Conservation (phyloP, 2,888 invertebrate species). For the Cynaeus angustus region DNA sequence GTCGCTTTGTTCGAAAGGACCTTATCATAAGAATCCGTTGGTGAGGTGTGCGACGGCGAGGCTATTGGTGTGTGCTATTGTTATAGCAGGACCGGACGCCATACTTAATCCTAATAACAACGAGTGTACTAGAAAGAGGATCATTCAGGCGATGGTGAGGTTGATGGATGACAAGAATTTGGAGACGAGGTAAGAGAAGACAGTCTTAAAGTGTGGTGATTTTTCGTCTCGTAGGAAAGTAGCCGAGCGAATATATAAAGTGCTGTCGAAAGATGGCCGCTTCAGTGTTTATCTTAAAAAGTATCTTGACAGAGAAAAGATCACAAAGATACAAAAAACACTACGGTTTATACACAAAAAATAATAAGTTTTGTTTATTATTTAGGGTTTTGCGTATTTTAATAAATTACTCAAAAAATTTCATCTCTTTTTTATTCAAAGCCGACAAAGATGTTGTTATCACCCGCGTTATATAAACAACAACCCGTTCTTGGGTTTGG, state of each 20-base stretch:
- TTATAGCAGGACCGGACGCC: constrained; percentile 77
- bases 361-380: constrained; percentile 29
- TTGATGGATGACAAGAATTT: constrained; percentile 74
- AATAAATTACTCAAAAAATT: constrained; percentile 9
- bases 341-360: constrained; percentile 43
- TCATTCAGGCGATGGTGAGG: constrained; percentile 72
- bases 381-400: constrained; percentile 31
- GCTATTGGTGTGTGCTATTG: constrained; percentile 78
- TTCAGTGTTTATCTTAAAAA: constrained; percentile 74
- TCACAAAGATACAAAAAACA: constrained; percentile 41
- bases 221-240: constrained; percentile 71
- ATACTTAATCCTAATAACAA: constrained; percentile 74
- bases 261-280: constrained; percentile 73
- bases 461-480: no score
- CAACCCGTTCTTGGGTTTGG: no score
- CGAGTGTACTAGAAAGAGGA: constrained; percentile 72
- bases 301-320: constrained; percentile 65
- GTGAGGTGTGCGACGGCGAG: constrained; percentile 80
- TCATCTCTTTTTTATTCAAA: no score
- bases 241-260: constrained; percentile 74
- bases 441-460: no score
- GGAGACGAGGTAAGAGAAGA: constrained; percentile 70
- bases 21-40: constrained; percentile 78
- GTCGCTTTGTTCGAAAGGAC: constrained; percentile 72
- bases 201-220: background rate